These are phyloP conservation scores for Anguilla marmorata DNA, from an alignment of 2,797 vertebrate genomes.

Conservation along the genomic window DNA sequence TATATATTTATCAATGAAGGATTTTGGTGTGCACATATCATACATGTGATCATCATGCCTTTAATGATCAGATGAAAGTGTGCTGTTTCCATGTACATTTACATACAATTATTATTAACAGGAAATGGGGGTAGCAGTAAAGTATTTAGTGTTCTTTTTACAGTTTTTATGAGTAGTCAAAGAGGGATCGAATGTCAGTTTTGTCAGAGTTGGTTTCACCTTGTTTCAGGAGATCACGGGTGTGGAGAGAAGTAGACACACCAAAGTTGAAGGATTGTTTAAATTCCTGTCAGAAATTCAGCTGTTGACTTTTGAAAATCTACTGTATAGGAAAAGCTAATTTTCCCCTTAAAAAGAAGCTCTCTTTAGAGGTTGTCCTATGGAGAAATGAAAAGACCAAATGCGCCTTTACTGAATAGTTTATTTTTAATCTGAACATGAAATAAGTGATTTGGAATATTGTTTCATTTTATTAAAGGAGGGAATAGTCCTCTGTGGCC, in stretches of 20 bases:
- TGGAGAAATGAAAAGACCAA: not conserved
- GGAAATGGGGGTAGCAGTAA: too few species aligned
- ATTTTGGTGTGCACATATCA: not conserved
- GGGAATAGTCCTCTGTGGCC: not conserved
- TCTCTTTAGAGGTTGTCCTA: not conserved
- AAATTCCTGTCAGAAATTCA: not conserved
- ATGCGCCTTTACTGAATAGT: not conserved
- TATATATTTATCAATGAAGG: not conserved
- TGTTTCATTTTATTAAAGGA: not conserved
- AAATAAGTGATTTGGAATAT: not conserved
- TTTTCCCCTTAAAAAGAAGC: not conserved
- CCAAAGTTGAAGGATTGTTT: not conserved
- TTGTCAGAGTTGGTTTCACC: too few species aligned
- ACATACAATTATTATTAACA: not conserved
- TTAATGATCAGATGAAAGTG: not conserved
- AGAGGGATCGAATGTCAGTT: too few species aligned
- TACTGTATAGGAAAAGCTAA: not conserved
- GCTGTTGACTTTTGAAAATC: not conserved
- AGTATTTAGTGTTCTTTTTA: too few species aligned
- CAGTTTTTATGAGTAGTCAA: too few species aligned
- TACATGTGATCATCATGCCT: not conserved
- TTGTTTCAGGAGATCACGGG: not conserved
- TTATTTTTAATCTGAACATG: not conserved
- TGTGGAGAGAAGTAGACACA: not conserved
- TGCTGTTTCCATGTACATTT: not conserved